phyloP scores from a whole-genome alignment of 2,113 vertebrate genomes.

The Meles meles region DNA sequence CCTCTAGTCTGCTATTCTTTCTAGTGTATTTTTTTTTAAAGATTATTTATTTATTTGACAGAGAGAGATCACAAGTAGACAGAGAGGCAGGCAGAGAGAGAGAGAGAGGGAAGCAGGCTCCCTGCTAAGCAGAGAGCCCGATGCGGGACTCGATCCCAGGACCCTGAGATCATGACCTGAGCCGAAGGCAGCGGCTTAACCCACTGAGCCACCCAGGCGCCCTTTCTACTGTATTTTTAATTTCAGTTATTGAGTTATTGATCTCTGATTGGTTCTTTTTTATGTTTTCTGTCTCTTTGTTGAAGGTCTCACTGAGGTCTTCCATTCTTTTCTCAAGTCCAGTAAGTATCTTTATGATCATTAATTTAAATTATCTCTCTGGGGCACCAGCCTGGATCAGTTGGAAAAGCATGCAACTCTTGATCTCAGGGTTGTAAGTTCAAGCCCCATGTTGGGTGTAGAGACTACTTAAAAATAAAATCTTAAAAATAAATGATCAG shows the following conservation, averaged over 20 bases:
- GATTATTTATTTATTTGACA: too few relatives aligned
- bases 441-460: not conserved
- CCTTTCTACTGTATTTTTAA: not conserved
- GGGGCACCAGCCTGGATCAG: not conserved
- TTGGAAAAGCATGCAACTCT: not conserved
- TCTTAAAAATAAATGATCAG: not conserved
- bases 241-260: not conserved
- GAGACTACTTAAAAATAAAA: not conserved
- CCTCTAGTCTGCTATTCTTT: not conserved
- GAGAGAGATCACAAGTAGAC: too few relatives aligned
- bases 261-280: not conserved
- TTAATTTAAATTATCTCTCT: not conserved
- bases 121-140: too few relatives aligned
- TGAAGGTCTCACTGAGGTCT: not conserved
- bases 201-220: too few relatives aligned
- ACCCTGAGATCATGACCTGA: too few relatives aligned
- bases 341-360: not conserved
- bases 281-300: not conserved
- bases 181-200: too few relatives aligned
- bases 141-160: too few relatives aligned
- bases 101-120: too few relatives aligned
- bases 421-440: not conserved
- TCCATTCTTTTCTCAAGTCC: not conserved
- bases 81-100: too few relatives aligned
- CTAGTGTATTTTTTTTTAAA: not conserved